Percentiles rank a stretch among this genome's conserved stretches.
phyloP scores from a whole-genome alignment of 2,113 vertebrate genomes.

The Clarias batrachus region DNA sequence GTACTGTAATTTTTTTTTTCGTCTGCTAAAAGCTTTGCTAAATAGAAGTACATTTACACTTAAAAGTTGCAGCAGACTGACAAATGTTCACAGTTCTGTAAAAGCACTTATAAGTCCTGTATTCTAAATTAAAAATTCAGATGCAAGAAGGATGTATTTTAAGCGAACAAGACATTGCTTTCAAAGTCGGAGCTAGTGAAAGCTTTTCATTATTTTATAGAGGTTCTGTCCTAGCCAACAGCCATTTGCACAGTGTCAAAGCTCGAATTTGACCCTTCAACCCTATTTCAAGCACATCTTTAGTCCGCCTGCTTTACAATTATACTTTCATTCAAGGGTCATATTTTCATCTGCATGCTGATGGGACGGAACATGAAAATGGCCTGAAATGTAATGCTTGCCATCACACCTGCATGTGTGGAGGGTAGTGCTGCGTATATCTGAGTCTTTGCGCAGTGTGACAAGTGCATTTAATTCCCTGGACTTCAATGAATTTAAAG shows the following conservation, averaged over 20 bases:
- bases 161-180: conserved; percentile 41
- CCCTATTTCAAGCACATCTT: conserved; percentile 40
- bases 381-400: conserved; percentile 59
- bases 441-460: conserved; percentile 56
- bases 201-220: conserved; percentile 61
- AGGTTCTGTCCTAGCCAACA: conserved; percentile 40
- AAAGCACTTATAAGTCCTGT: background rate
- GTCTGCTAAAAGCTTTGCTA: background rate
- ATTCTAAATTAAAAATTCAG: conserved; percentile 42
- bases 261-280: background rate
- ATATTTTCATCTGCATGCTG: conserved; percentile 77
- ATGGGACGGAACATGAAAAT: conserved; percentile 63
- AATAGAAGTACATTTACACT: conserved; percentile 9
- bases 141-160: conserved; percentile 47
- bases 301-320: conserved; percentile 48
- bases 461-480: conserved; percentile 54
- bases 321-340: conserved; percentile 64
- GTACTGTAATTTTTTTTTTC: background rate
- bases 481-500: conserved; percentile 72
- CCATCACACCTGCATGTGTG: conserved; percentile 44
- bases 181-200: conserved; percentile 52
- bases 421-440: conserved; percentile 51
- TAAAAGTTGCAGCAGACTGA: conserved; percentile 30
- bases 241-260: conserved; percentile 14
- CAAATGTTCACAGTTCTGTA: conserved; percentile 45